Conservation (phyloP, 2,888 invertebrate species). For the Drosophila niveifrons region DNA sequence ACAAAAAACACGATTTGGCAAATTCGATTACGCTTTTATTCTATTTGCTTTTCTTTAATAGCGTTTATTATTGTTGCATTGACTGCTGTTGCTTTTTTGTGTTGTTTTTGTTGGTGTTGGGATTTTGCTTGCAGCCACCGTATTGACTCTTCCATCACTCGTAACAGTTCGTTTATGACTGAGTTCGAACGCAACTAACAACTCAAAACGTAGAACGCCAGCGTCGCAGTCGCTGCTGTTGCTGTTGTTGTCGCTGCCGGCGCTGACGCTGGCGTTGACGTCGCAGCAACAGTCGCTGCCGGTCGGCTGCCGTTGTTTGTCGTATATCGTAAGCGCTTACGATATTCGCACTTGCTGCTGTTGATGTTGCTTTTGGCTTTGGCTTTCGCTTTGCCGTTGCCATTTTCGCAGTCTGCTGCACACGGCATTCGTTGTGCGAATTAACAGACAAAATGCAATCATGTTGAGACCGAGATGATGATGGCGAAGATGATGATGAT, state of each 20-base stretch:
- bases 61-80: slow-evolving; percentile 23
- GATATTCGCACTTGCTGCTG: slow-evolving; percentile 37
- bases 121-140: slow-evolving; percentile 56
- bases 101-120: slow-evolving; percentile 29
- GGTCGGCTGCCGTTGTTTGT: slow-evolving; percentile 2
- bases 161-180: slow-evolving; percentile 84
- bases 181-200: slow-evolving; percentile 80
- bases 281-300: slow-evolving; percentile 9
- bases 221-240: not conserved
- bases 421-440: slow-evolving; percentile 51
- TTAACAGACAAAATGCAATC: slow-evolving; percentile 39
- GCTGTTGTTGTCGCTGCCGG: no score
- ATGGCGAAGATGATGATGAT: slow-evolving; percentile 20
- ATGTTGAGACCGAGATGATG: slow-evolving; percentile 18
- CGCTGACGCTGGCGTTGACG: slow-evolving; percentile 1
- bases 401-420: slow-evolving; percentile 50
- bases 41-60: not conserved
- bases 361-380: not conserved
- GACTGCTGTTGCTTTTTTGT: not conserved
- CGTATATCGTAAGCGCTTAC: slow-evolving; percentile 51
- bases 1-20: not conserved
- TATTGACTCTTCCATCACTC: slow-evolving; percentile 78
- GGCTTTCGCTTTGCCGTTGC: slow-evolving; percentile 4
- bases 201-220: slow-evolving; percentile 62
- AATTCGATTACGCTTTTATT: slow-evolving; percentile 14